Evolutionary conservation across 2,888 invertebrate genomes (phyloP).

Genomic region (Rhorus exstirpatorius): DNA sequence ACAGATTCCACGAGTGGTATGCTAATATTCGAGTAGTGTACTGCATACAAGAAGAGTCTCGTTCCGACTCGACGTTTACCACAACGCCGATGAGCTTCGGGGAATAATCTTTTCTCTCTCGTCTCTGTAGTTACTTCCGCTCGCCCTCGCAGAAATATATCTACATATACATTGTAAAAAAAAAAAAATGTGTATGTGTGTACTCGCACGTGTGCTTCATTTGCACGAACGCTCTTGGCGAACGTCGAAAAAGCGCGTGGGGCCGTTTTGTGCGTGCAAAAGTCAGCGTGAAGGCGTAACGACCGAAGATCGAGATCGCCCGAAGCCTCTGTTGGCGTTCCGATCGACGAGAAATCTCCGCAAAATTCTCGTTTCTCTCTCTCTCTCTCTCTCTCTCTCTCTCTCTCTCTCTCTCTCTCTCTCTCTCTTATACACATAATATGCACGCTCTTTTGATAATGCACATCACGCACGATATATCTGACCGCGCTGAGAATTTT

Average conservation of each 20-base stretch:
- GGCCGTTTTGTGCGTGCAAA: constrained; percentile 79
- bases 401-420: constrained; percentile 3
- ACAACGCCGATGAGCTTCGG: constrained; percentile 62
- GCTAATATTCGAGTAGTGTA: constrained; percentile 40
- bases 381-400: constrained; percentile 1
- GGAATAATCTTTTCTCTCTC: constrained; percentile 57
- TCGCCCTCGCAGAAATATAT: constrained; percentile 45
- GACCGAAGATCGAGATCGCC: constrained; percentile 77
- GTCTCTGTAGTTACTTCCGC: constrained; percentile 52
- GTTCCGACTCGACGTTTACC: constrained; percentile 52
- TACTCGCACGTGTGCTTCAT: constrained; percentile 77
- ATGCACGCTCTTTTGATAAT: no score
- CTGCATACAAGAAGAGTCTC: constrained; percentile 36
- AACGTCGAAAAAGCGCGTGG: constrained; percentile 55
- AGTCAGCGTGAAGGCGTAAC: constrained; percentile 85
- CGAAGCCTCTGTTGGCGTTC: constrained; percentile 67
- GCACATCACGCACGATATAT: constrained; percentile 8
- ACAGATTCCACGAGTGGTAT: constrained; percentile 22
- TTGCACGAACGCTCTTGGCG: constrained; percentile 83
- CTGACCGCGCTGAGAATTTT: constrained; percentile 17
- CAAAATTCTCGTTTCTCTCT: constrained; percentile 20
- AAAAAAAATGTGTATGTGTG: background rate
- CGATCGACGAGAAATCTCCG: constrained; percentile 76
- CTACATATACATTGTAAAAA: constrained; percentile 15
- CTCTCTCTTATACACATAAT: background rate